A percentile compares a stretch with the other conserved stretches of the same genome.
phyloP scores from a whole-genome alignment of 2,113 vertebrate genomes.

The Oreochromis tanganicae region DNA sequence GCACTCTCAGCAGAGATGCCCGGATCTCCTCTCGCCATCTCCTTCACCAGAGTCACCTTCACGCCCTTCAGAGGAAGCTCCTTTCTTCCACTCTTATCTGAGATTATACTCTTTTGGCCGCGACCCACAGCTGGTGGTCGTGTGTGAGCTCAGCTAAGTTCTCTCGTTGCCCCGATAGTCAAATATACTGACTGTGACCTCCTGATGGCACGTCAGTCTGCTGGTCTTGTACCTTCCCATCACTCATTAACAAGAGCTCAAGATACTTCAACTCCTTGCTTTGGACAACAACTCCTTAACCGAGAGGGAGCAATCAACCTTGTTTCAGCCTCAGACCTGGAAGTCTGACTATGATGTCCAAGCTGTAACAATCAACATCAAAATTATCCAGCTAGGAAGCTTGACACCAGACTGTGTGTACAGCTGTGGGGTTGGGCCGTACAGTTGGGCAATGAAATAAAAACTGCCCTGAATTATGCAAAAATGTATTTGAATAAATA shows the following conservation, averaged over 20 bases:
- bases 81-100: background rate
- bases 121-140: background rate
- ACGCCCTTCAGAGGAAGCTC: background rate
- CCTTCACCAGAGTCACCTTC: background rate
- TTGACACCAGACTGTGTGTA: background rate
- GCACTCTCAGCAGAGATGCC: background rate
- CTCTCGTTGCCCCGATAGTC: background rate
- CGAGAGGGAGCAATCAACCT: background rate
- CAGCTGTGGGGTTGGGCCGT: background rate
- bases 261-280: background rate
- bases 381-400: background rate
- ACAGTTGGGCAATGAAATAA: background rate
- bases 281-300: background rate
- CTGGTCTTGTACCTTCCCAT: background rate
- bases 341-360: background rate
- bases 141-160: background rate
- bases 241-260: background rate
- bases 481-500: background rate
- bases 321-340: background rate
- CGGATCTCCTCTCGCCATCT: background rate
- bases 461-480: background rate
- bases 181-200: background rate
- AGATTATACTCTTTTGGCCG: background rate
- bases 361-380: background rate
- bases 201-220: rapidly evolving